Percentiles rank a stretch among this genome's conserved stretches.
Conservation (phyloP, 2,797 vertebrate genomes). For the Sebastes ruberrimus region DNA sequence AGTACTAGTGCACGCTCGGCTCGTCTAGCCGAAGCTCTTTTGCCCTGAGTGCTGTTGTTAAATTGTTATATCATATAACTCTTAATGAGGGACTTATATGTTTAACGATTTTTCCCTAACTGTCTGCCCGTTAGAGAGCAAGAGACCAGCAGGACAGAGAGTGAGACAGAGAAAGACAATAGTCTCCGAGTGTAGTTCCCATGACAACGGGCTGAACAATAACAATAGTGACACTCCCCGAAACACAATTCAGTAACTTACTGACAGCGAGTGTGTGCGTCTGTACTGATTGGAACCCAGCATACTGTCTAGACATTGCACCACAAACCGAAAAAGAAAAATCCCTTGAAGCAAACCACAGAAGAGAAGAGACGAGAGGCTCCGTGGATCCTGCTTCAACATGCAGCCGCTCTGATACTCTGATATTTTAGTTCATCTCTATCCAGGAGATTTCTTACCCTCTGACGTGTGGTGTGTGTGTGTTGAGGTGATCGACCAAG, state of each 20-base stretch:
- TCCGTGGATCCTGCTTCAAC: not conserved
- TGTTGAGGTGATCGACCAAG: too few species aligned
- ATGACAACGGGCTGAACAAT: slow-evolving; percentile 9
- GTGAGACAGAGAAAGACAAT: slow-evolving; percentile 2
- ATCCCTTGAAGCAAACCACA: slow-evolving; percentile 15
- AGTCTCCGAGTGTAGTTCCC: slow-evolving; percentile 11
- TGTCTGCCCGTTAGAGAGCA: not conserved
- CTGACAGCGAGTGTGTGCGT: not conserved
- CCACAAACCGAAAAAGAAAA: slow-evolving; percentile 5
- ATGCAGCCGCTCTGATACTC: not conserved
- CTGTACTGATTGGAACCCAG: not conserved
- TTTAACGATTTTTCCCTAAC: too few species aligned
- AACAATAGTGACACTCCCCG: slow-evolving; percentile 10
- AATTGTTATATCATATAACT: not conserved
- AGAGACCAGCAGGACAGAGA: not conserved
- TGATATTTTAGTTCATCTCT: not conserved
- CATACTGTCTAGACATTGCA: slow-evolving; percentile 29
- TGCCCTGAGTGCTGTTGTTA: not conserved
- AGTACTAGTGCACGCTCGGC: too few species aligned
- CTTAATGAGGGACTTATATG: not conserved
- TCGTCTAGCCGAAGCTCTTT: not conserved
- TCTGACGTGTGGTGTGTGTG: not conserved
- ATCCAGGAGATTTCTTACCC: not conserved
- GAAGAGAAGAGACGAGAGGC: not conserved
- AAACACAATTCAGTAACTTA: not conserved